phyloP scores from a whole-genome alignment of 2,888 invertebrate species.

The Agriopis leucophaearia region DNA sequence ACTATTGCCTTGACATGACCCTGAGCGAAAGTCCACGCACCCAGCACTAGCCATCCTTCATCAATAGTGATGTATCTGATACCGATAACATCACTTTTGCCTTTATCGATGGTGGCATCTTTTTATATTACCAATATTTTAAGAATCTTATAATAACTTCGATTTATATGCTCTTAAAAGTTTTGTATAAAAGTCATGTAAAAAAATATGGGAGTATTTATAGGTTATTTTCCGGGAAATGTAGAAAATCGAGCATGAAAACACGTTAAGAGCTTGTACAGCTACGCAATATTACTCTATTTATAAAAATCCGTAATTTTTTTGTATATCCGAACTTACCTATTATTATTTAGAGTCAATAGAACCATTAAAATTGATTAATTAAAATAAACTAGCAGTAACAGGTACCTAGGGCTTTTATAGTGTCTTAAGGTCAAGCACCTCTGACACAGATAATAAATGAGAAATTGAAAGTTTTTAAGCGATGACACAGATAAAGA shows the following conservation, averaged over 20 bases:
- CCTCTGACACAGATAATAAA: slow-evolving; percentile 44
- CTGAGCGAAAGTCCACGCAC: slow-evolving; percentile 70
- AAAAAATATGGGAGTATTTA: too few species aligned
- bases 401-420: neutral
- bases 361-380: neutral
- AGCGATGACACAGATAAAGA: slow-evolving; percentile 43
- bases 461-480: slow-evolving; percentile 55
- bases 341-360: neutral
- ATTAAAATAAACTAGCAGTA: neutral
- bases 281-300: too few species aligned
- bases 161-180: neutral
- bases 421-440: slow-evolving; percentile 48
- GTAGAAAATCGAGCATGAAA: neutral
- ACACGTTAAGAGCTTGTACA: too few species aligned
- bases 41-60: slow-evolving; percentile 49
- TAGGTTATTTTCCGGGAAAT: too few species aligned
- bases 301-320: too few species aligned
- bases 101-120: slow-evolving; percentile 20
- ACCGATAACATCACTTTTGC: slow-evolving; percentile 9
- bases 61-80: slow-evolving; percentile 56
- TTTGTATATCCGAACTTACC: too few species aligned
- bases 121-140: neutral
- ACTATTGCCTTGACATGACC: slow-evolving; percentile 61
- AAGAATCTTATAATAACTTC: neutral
- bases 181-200: neutral